Evolutionary conservation across 2,797 vertebrate genomes (phyloP), one percentile per base, ranked within the genome.

Genomic region (Remorina albescens): DNA sequence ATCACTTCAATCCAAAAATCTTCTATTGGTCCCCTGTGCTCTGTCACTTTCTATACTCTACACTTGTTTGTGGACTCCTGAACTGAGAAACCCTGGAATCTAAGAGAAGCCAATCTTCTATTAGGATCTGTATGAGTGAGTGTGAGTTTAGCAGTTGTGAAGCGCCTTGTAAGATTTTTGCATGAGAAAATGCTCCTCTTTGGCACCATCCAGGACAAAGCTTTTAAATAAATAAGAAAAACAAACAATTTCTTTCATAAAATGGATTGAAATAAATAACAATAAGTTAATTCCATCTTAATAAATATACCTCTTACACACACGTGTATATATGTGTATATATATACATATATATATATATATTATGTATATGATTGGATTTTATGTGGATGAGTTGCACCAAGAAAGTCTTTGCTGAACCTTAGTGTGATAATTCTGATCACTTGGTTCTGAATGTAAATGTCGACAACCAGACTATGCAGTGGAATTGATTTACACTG

Each of bases 281-380:
- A 99, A 99, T 99, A 99, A 99, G 95, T 99, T 99, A 96, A 95
- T 94, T 95, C 95, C 94, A 95, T 96, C 93, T 97, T 93, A 99
- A 99, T 99, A 99, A 99, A 99, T 98, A 99, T 96, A 94, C 94
- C 96, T 95, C 94, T 90, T 91, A 93, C 90, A 95, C 90, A 89
- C 85, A 77, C 19, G 84, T 74, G 55, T 87, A 21, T 93, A 65
- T 81, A 62, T 74, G 69, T 76, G 67, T 73, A 59, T 79, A 62
- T 77, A 59, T 78, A 34, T 81, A 73, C 60, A 42, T 71, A 74
- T 79, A 54, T 67, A 72, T 69, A 78, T 53, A 71, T 84, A 67
- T n/a, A n/a, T n/a, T n/a, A n/a, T 30, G 30, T 83, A 71, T 76
- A 50, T 72, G 93, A 88, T 94, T 94, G 93, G 95, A 94, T 95